These are phyloP conservation scores for Saimiri boliviensis DNA, from an alignment of 2,113 vertebrate genomes.

Conservation along the genomic window DNA sequence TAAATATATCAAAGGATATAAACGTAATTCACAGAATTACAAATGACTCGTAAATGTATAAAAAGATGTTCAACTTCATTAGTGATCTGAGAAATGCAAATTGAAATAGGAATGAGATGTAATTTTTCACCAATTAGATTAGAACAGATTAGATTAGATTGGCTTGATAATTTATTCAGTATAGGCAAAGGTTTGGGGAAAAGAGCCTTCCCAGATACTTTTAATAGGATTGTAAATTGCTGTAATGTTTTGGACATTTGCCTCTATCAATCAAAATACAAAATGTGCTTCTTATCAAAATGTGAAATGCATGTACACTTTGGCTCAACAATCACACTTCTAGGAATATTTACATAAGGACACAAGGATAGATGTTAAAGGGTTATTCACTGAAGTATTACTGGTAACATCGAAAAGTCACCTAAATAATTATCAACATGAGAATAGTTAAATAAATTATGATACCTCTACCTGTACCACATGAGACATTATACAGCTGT, in stretches of 20 bases:
- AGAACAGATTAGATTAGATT: constrained; percentile 10
- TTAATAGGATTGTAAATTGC: not conserved
- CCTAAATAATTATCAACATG: not conserved
- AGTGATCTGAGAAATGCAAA: constrained; percentile 46
- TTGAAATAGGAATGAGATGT: constrained; percentile 26
- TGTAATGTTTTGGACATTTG: constrained; percentile 26
- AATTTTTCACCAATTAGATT: constrained; percentile 48
- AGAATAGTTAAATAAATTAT: constrained; percentile 7
- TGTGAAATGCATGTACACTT: not conserved
- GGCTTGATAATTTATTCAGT: not conserved
- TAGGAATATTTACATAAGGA: not conserved
- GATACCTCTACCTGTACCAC: not conserved
- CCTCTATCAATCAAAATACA: constrained; percentile 1
- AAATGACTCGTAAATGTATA: constrained; percentile 16
- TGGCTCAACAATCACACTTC: not conserved
- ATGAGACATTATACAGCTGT: not conserved
- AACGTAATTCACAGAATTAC: constrained; percentile 35
- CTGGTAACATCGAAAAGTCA: not conserved
- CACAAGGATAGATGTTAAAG: not conserved
- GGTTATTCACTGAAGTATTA: not conserved
- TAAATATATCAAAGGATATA: constrained; percentile 40
- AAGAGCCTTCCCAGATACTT: not conserved
- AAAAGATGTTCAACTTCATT: constrained; percentile 28
- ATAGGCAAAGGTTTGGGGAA: not conserved
- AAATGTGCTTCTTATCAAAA: constrained; percentile 1